Base-by-base conservation (phyloP, 2,888 invertebrate species). In the Congeria kusceri region DNA sequence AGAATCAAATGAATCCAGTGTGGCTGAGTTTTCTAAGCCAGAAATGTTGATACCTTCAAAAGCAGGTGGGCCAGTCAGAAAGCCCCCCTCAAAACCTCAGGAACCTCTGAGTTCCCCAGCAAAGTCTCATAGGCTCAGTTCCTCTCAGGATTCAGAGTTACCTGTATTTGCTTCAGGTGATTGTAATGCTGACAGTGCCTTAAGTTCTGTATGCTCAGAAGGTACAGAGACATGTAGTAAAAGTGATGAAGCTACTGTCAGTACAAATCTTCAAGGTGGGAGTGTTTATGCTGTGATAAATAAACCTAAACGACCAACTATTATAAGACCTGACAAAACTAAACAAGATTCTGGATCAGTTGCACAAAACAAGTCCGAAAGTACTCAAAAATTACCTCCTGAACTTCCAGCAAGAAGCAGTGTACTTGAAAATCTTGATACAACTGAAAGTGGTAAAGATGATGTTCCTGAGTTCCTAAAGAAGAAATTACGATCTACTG, bases 301-400 rank as follows among this genome's bases (percentile, higher is more conserved):
- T 63, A 84, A 84, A 75, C 84, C 85, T 25, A 83, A 75, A 72
- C 57, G 86, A 58, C 86, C 86, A 39, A 87, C 86, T 32, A 85
- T 85, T 49, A 87, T 87, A 25, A 77, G 86, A 72, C 83, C 85
- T 46, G 66, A 63, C 46, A 80, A 76, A 57, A 53, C 53, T 18
- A 25, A 39, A 53, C 53, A 53, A 20, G 53, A 53, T 4, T 53
- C 58, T 39, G 39, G 9, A 39, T 39, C 39, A 39, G 39, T 32
- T 49, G 3, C 27, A 32, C 44, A 20, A 32, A 23, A 25, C 3
- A 61, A 53, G 56, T 44, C 27, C 20, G 27, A 18, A 63, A 29
- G 39, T 18, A 4, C 3, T 18, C 39, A 56, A 59, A 3, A 44
- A 61, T 1, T 11, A 39, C 39, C 39, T 39, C 39, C 39, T 39